Conservation (phyloP, 2,797 vertebrate species). For the Astyanax mexicanus region DNA sequence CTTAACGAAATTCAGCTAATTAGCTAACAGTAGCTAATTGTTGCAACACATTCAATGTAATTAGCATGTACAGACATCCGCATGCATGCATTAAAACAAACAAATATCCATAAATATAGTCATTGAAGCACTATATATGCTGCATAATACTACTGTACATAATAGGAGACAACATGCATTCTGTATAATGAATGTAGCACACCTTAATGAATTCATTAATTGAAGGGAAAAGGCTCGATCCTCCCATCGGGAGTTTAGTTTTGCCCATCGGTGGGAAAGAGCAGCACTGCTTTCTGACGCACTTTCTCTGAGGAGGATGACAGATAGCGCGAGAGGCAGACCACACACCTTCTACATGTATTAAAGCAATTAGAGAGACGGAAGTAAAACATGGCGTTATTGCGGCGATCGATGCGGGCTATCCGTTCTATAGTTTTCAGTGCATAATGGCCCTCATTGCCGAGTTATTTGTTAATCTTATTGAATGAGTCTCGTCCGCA, state of each 20-base stretch:
- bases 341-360: conserved; percentile 41
- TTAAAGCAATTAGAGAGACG: conserved; percentile 46
- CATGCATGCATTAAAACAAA: neutral
- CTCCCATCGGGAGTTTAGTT: conserved; percentile 18
- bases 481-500: conserved; percentile 51
- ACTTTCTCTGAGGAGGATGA: conserved; percentile 27
- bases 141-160: no score
- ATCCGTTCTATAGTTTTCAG: conserved; percentile 40
- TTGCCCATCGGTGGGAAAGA: neutral
- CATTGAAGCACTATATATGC: neutral
- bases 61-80: neutral
- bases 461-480: conserved; percentile 52
- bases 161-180: neutral
- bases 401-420: conserved; percentile 28
- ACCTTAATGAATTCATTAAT: conserved; percentile 27
- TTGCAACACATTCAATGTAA: neutral
- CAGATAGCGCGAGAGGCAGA: conserved; percentile 4
- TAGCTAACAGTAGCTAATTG: no score
- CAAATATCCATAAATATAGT: neutral
- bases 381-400: conserved; percentile 43
- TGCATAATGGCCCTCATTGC: conserved; percentile 44
- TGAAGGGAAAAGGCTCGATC: neutral
- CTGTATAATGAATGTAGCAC: neutral
- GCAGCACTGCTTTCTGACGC: conserved; percentile 6
- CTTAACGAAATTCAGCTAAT: no score